Conservation (phyloP, 1,140 invertebrate genomes). For the Bombyx mandarina region DNA sequence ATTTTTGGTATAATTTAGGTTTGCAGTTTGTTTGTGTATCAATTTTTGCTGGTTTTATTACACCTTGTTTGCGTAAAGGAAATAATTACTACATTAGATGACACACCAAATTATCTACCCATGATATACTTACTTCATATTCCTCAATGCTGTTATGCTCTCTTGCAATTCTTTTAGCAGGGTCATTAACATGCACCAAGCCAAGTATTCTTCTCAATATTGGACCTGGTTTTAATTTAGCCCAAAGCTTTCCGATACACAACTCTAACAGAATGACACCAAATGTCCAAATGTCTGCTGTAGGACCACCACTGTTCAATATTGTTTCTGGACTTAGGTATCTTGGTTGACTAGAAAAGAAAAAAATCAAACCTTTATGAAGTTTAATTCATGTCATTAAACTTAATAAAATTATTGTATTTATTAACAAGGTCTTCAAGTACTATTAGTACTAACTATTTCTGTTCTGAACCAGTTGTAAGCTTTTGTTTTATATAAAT, state of each 20-base stretch:
- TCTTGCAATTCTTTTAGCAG: constrained; percentile 82
- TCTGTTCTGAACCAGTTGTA: background rate
- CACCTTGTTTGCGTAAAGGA: no score
- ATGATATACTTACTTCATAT: constrained; percentile 72
- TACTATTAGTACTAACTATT: background rate
- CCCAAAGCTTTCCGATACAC: constrained; percentile 78
- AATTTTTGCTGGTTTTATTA: no score
- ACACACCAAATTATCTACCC: no score
- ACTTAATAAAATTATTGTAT: no score
- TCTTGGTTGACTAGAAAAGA: constrained; percentile 75
- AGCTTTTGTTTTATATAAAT: background rate
- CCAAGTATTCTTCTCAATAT: constrained; percentile 83
- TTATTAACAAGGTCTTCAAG: background rate
- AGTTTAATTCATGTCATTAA: no score
- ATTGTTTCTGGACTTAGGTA: constrained; percentile 92
- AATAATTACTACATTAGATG: no score
- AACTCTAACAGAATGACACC: constrained; percentile 90
- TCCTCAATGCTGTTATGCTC: constrained; percentile 80
- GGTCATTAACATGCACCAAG: constrained; percentile 74
- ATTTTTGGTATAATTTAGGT: no score
- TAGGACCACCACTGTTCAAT: constrained; percentile 75
- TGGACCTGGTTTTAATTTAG: constrained; percentile 79
- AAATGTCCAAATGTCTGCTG: constrained; percentile 92
- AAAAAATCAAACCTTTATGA: background rate
- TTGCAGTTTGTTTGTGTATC: no score